Percentiles rank a stretch among this genome's conserved stretches.
Conservation (phyloP, 2,113 vertebrate genomes). For the Ameiurus melas region DNA sequence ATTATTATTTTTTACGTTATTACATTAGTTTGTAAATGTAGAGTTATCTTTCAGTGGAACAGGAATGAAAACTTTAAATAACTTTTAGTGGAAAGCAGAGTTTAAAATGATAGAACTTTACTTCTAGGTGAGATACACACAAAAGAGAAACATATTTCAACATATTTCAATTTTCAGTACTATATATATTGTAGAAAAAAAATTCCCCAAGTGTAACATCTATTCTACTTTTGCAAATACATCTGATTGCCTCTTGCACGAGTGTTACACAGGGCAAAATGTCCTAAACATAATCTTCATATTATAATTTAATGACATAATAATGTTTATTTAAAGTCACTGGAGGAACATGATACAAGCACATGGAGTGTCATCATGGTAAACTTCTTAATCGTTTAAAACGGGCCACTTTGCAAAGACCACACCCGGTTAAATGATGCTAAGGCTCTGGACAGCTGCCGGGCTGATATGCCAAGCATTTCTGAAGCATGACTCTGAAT, state of each 20-base stretch:
- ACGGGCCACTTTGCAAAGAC: background rate
- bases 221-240: background rate
- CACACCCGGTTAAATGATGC: conserved; percentile 65
- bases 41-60: background rate
- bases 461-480: conserved; percentile 59
- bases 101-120: background rate
- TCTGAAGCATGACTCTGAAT: conserved; percentile 61
- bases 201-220: background rate
- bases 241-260: background rate
- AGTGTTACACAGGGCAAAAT: too few species aligned
- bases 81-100: background rate
- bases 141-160: too few species aligned
- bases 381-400: conserved; percentile 1
- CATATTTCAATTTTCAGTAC: background rate
- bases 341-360: background rate
- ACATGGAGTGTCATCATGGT: background rate
- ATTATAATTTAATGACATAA: background rate
- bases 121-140: too few species aligned
- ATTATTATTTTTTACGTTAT: background rate
- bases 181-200: background rate
- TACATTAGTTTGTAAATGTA: background rate
- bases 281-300: background rate
- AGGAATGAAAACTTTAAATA: background rate
- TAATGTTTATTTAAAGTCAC: background rate
- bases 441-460: conserved; percentile 65